Conservation (phyloP, 2,113 vertebrate genomes). For the Gallinago paraguaiae region DNA sequence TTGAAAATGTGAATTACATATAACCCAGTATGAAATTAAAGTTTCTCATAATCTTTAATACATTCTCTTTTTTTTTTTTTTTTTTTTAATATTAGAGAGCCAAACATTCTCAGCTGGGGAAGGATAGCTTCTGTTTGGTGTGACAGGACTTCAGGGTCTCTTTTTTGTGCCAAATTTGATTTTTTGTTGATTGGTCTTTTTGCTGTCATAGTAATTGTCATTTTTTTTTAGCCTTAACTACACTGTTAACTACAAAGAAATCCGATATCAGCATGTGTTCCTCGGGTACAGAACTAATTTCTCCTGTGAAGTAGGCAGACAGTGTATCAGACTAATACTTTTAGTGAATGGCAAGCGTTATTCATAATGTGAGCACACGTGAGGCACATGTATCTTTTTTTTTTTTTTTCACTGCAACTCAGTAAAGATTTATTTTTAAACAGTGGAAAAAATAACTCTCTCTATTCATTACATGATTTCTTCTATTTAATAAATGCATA, state of each 20-base stretch:
- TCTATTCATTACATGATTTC: background rate
- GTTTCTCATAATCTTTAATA: background rate
- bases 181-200: background rate
- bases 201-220: background rate
- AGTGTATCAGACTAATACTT: background rate
- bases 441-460: background rate
- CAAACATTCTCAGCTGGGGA: background rate
- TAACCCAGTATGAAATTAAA: background rate
- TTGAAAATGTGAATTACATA: background rate
- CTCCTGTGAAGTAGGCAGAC: background rate
- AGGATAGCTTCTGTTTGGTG: background rate
- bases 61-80: background rate
- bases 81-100: background rate
- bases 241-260: background rate
- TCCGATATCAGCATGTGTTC: background rate
- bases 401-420: background rate
- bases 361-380: background rate
- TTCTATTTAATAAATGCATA: background rate
- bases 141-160: background rate
- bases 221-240: background rate
- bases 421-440: background rate
- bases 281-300: background rate
- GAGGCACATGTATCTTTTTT: accelerated
- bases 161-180: background rate
- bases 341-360: background rate